A percentile compares a stretch with the other conserved stretches of the same genome.
Conservation (phyloP, 2,797 vertebrate species). For the Otolemur crassicaudatus region DNA sequence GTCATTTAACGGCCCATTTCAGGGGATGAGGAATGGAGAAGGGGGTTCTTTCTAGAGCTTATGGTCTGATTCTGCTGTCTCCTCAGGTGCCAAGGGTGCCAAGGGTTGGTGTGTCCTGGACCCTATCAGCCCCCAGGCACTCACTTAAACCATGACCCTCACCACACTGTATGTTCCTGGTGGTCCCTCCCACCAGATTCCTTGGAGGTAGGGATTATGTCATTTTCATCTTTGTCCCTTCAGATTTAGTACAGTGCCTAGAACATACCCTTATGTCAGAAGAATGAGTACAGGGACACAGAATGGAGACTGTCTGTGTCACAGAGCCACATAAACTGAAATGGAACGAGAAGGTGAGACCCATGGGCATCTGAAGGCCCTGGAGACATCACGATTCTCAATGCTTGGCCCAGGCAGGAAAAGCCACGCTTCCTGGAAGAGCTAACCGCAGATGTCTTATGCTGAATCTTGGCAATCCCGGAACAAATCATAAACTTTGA, state of each 20-base stretch:
- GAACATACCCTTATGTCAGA: neutral
- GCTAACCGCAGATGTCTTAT: neutral
- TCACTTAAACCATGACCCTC: neutral
- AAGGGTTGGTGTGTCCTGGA: neutral
- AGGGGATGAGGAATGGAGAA: neutral
- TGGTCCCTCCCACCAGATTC: neutral
- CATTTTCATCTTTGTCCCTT: neutral
- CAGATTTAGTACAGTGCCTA: neutral
- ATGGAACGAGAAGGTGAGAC: neutral
- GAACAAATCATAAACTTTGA: neutral
- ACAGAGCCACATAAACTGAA: neutral
- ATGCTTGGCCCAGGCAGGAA: neutral
- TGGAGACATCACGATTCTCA: neutral
- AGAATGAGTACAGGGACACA: too few species aligned
- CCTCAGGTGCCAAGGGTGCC: neutral
- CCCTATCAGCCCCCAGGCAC: neutral
- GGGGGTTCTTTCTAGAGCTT: neutral
- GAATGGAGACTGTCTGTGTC: neutral
- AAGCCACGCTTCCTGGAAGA: neutral
- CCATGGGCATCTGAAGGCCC: neutral
- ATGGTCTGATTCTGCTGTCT: neutral
- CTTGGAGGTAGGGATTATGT: neutral
- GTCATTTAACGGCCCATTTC: neutral
- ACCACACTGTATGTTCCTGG: accelerated
- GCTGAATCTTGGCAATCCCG: neutral